Evolutionary conservation across 2,888 invertebrate species (phyloP).

Genomic region (Bombyx huttoni): DNA sequence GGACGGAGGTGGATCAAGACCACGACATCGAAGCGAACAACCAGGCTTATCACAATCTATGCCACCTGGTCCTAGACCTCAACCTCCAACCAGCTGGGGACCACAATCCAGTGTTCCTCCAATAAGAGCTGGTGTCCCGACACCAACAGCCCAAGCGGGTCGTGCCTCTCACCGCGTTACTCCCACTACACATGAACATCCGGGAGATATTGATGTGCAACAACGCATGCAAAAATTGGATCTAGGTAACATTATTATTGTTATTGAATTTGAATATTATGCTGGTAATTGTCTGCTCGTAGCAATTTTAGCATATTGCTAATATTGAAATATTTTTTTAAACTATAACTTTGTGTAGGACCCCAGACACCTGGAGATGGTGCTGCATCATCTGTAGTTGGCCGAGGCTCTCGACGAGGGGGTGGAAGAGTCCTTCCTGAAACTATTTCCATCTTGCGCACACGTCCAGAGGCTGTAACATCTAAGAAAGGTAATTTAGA

Average conservation of each 20-base stretch:
- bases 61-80: conserved; percentile 36
- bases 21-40: conserved; percentile 29
- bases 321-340: too few relatives aligned
- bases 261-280: neutral
- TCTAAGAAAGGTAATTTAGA: conserved; percentile 41
- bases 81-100: conserved; percentile 54
- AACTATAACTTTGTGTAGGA: neutral
- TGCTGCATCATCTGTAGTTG: conserved; percentile 25
- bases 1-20: conserved; percentile 25
- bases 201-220: conserved; percentile 53
- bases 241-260: conserved; percentile 21
- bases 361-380: conserved; percentile 18
- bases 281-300: too few relatives aligned
- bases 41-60: conserved; percentile 18
- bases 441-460: conserved; percentile 43
- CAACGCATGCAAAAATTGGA: conserved; percentile 42
- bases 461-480: conserved; percentile 38
- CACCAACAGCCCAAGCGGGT: conserved; percentile 32
- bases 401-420: conserved; percentile 71
- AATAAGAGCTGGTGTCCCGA: conserved; percentile 41
- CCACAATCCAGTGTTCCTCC: conserved; percentile 40
- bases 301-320: too few relatives aligned
- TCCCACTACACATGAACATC: conserved; percentile 42
- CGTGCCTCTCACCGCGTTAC: conserved; percentile 44
- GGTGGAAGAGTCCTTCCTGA: conserved; percentile 58